Evolutionary conservation across 2,888 invertebrate species (phyloP).

Genomic region (Coelopa pilipes): DNA sequence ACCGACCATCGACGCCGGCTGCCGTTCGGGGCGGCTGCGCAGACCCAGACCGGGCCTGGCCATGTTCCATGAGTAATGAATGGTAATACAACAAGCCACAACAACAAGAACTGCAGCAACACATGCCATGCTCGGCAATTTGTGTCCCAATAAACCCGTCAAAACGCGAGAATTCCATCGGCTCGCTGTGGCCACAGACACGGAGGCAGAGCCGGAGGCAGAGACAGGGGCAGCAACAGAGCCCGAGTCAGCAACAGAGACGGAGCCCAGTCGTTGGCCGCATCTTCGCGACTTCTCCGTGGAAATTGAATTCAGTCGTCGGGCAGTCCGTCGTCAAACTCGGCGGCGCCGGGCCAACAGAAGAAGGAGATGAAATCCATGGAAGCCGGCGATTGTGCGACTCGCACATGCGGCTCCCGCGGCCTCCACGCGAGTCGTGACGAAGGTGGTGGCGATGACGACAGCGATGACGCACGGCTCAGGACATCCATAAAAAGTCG

Average conservation of each 20-base stretch:
- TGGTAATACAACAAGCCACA: not conserved
- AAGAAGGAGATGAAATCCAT: too few relatives aligned
- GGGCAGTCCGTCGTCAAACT: too few relatives aligned
- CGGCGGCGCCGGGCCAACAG: too few relatives aligned
- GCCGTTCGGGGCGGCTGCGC: not conserved
- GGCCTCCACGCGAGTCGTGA: not conserved
- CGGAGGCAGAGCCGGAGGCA: not conserved
- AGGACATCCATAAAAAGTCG: not conserved
- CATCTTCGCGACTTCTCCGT: too few relatives aligned
- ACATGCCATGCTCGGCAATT: not conserved
- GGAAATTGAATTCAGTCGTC: too few relatives aligned
- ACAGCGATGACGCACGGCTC: not conserved
- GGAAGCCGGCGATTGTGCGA: too few relatives aligned
- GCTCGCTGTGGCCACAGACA: not conserved
- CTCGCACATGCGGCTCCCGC: too few relatives aligned
- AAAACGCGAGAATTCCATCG: not conserved
- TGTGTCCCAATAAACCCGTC: constrained; percentile 6
- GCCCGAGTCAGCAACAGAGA: not conserved
- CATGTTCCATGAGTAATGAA: not conserved
- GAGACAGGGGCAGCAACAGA: not conserved
- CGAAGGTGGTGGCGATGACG: not conserved
- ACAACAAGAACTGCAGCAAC: not conserved
- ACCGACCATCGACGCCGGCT: constrained; percentile 7
- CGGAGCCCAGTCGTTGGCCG: too few relatives aligned
- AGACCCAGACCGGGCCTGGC: not conserved